phyloP scores from a whole-genome alignment of 2,113 vertebrate genomes.

The Malurus melanocephalus region DNA sequence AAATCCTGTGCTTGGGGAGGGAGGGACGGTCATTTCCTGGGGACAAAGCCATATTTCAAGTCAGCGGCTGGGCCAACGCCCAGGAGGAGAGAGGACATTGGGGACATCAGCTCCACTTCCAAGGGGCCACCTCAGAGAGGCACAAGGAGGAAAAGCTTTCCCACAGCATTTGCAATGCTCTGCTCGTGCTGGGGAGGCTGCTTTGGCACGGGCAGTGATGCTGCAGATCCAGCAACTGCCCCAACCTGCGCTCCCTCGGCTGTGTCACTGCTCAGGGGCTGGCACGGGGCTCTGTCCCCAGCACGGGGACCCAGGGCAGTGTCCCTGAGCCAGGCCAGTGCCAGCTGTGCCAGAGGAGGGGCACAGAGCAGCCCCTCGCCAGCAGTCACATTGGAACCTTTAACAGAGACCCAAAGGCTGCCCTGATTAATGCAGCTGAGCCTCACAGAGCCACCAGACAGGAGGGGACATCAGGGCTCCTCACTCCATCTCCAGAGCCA shows the following conservation, averaged over 20 bases:
- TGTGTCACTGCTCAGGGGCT: background rate
- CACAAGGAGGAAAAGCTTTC: background rate
- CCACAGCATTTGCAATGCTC: background rate
- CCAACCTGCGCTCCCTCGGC: background rate
- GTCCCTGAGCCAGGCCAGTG: background rate
- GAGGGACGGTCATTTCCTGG: background rate
- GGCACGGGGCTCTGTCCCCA: background rate
- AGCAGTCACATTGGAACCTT: background rate
- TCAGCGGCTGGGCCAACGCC: background rate
- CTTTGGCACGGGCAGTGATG: background rate
- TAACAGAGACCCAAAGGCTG: background rate
- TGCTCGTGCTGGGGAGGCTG: background rate
- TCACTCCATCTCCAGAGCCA: background rate
- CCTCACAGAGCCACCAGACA: background rate
- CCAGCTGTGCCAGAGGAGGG: background rate
- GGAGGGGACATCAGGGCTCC: background rate
- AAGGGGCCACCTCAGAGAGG: background rate
- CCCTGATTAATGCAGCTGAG: background rate
- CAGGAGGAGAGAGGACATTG: background rate
- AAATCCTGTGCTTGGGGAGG: background rate
- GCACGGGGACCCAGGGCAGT: accelerated
- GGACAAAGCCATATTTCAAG: background rate
- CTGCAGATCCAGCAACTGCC: background rate
- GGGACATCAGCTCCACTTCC: background rate
- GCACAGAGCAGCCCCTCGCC: background rate